These are phyloP conservation scores for Aphrophora alni DNA, from an alignment of 2,888 invertebrate species.

Conservation along the genomic window DNA sequence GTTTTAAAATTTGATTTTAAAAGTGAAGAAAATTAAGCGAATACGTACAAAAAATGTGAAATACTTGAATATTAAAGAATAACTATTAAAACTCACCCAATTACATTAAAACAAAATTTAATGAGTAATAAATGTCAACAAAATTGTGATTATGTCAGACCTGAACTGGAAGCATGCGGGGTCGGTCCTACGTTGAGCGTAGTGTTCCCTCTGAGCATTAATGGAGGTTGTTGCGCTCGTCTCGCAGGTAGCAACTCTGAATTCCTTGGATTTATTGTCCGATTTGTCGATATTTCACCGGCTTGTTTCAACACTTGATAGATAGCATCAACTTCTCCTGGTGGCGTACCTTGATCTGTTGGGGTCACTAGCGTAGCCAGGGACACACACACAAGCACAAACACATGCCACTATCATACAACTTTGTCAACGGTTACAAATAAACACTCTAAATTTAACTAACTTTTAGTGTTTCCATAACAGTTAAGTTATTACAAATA, in stretches of 20 bases:
- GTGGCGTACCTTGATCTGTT: conserved; percentile 29
- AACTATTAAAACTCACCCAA: neutral
- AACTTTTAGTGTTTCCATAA: neutral
- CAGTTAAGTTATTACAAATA: neutral
- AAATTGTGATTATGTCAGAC: conserved; percentile 59
- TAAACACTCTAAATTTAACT: neutral
- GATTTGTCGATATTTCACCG: conserved; percentile 71
- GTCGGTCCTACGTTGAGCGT: conserved; percentile 71
- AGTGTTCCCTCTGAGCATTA: conserved; percentile 50
- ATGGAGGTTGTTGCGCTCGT: conserved; percentile 55
- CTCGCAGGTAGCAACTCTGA: conserved; percentile 50
- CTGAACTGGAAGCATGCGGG: conserved; percentile 73
- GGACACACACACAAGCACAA: conserved; percentile 27
- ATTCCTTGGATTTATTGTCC: conserved; percentile 25
- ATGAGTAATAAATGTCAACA: too few species aligned
- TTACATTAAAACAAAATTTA: neutral
- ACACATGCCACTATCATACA: conserved; percentile 26
- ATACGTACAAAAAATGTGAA: neutral
- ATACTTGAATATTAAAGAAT: neutral
- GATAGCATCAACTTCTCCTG: conserved; percentile 84
- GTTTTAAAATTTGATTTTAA: too few species aligned
- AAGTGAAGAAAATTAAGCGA: too few species aligned
- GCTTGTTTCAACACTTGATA: conserved; percentile 96
- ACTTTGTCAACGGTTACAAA: too few species aligned
- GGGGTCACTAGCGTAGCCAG: conserved; percentile 37